phyloP scores from a whole-genome alignment of 1,140 invertebrate species.

The Leucophenga varia region DNA sequence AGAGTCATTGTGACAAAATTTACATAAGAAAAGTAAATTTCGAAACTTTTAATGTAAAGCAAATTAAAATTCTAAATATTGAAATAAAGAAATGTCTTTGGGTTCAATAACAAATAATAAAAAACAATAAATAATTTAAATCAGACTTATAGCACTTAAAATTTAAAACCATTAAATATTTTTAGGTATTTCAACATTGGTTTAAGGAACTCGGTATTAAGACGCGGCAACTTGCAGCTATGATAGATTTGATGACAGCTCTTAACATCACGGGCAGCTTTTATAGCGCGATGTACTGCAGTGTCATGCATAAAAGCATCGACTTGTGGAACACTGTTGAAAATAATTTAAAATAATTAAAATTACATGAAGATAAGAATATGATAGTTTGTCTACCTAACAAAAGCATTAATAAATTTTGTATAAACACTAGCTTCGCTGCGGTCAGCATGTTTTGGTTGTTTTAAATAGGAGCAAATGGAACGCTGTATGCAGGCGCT shows the following conservation, averaged over 20 bases:
- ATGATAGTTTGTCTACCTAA: conserved; percentile 16
- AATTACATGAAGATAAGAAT: background rate
- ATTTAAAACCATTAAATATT: no score
- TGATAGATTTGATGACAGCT: conserved; percentile 22
- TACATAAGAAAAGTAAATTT: no score
- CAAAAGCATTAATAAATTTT: conserved; percentile 26
- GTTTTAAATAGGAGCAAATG: conserved; percentile 38
- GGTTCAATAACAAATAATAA: no score
- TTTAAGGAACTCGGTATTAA: background rate
- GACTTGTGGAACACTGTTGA: conserved; percentile 24
- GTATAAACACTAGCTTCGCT: conserved; percentile 3
- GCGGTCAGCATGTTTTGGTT: background rate
- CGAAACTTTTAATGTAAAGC: no score
- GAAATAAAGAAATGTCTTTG: no score
- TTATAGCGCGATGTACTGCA: conserved; percentile 30
- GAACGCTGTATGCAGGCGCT: conserved; percentile 31
- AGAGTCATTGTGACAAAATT: no score
- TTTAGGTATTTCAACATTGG: no score
- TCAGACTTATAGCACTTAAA: no score
- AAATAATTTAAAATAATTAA: no score
- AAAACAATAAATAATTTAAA: no score
- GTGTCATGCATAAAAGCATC: conserved; percentile 25
- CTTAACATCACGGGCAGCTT: conserved; percentile 16
- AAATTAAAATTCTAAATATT: no score
- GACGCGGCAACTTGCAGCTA: conserved; percentile 25